Percentiles rank a stretch among this genome's conserved stretches.
These are phyloP conservation scores for Caenorhabditis virilis DNA, from an alignment of 2,888 invertebrate genomes.

Conservation along the genomic window DNA sequence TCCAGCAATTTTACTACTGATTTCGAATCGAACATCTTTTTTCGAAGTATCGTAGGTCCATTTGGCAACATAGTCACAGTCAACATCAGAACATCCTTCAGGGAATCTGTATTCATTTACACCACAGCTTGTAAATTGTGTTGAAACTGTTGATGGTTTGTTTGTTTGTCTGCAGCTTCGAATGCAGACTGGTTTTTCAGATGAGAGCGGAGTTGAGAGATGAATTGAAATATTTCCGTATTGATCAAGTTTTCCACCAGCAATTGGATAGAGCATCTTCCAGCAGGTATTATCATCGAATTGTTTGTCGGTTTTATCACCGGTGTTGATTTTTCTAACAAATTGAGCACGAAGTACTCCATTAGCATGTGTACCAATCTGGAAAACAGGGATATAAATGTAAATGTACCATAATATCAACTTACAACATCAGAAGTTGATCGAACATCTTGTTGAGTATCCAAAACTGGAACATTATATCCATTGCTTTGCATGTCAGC, in stretches of 20 bases:
- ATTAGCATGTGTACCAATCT: conserved; percentile 60
- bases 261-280: conserved; percentile 65
- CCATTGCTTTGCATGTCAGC: conserved; percentile 62
- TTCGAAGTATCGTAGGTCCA: conserved; percentile 61
- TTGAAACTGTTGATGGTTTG: background rate
- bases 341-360: conserved; percentile 67
- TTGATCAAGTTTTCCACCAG: conserved; percentile 59
- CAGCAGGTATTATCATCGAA: conserved; percentile 61
- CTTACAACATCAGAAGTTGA: conserved; percentile 17
- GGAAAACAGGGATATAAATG: conserved; percentile 10
- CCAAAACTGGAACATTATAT: conserved; percentile 45
- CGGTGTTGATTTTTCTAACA: conserved; percentile 60
- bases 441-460: conserved; percentile 41
- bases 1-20: conserved; percentile 63
- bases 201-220: conserved; percentile 53
- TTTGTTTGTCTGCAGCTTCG: conserved; percentile 42
- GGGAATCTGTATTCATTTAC: conserved; percentile 67
- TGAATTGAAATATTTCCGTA: conserved; percentile 60
- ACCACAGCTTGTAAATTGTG: conserved; percentile 42
- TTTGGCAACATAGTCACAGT: conserved; percentile 67
- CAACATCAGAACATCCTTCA: conserved; percentile 54
- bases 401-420: background rate
- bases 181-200: conserved; percentile 60
- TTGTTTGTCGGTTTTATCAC: conserved; percentile 56
- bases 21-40: conserved; percentile 66